Evolutionary conservation across 2,113 vertebrate species (phyloP).

Genomic region (Opisthocomus hoazin): DNA sequence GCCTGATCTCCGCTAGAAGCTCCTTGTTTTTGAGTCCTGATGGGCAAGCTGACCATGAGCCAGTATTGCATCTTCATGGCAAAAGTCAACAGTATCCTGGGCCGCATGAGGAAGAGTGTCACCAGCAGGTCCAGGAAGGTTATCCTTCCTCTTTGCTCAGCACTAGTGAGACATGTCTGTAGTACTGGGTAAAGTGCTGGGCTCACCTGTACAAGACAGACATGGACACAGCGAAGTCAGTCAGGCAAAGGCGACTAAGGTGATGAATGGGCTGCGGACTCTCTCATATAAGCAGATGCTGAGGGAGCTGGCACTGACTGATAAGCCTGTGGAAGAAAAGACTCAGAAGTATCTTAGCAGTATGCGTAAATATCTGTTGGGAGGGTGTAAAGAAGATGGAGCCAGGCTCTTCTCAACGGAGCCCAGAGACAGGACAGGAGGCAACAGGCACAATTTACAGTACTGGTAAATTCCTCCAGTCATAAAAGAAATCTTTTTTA

Average conservation of each 20-base stretch:
- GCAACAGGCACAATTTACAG: neutral
- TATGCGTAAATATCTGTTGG: neutral
- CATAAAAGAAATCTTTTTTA: neutral
- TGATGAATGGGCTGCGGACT: neutral
- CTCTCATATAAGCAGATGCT: neutral
- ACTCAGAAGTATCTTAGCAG: neutral
- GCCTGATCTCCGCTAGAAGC: too few species aligned
- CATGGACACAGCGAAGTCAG: neutral
- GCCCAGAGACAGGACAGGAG: neutral
- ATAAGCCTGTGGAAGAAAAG: neutral
- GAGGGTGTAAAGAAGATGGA: neutral
- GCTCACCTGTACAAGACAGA: neutral
- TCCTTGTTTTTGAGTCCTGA: too few species aligned
- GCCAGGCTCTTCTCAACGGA: neutral
- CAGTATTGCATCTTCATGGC: neutral
- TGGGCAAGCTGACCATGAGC: neutral
- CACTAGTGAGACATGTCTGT: neutral
- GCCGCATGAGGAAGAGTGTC: neutral
- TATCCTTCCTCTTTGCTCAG: neutral
- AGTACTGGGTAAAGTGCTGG: neutral
- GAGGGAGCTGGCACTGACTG: neutral
- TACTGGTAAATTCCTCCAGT: neutral
- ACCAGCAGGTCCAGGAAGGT: neutral
- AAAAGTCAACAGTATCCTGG: neutral
- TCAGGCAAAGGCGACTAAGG: neutral